Percentiles rank a stretch among this genome's conserved stretches.
Conservation (phyloP, 2,888 invertebrate genomes). For the Cryptocheilus praepositus region DNA sequence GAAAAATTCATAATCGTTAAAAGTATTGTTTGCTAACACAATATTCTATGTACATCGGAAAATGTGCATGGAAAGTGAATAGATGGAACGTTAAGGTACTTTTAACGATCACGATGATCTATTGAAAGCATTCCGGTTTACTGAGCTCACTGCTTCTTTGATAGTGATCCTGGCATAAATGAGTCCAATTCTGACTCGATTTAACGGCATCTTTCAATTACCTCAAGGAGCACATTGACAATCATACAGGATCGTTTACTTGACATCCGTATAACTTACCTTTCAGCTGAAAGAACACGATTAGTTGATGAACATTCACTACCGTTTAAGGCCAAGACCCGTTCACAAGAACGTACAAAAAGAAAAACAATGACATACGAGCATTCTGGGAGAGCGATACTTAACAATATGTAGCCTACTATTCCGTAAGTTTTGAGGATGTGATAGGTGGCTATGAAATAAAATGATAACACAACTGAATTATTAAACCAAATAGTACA, state of each 20-base stretch:
- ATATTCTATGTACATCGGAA: too few relatives aligned
- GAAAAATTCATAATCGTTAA: too few relatives aligned
- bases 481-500: slow-evolving; percentile 75
- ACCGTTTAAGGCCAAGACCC: neutral
- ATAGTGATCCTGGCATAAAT: too few relatives aligned
- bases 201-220: too few relatives aligned
- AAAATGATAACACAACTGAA: slow-evolving; percentile 68
- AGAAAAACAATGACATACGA: slow-evolving; percentile 5
- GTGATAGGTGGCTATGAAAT: slow-evolving; percentile 64
- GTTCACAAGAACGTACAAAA: neutral
- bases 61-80: too few relatives aligned
- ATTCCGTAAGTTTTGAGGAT: slow-evolving; percentile 55
- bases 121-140: too few relatives aligned
- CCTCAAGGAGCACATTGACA: neutral
- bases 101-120: too few relatives aligned
- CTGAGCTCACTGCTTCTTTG: too few relatives aligned
- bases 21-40: too few relatives aligned
- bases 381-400: slow-evolving; percentile 2
- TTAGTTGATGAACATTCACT: slow-evolving; percentile 19
- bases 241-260: neutral
- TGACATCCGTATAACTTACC: slow-evolving; percentile 65
- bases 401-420: neutral
- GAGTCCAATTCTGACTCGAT: too few relatives aligned
- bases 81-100: too few relatives aligned
- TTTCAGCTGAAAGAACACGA: slow-evolving; percentile 66